phyloP scores from a whole-genome alignment of 2,113 vertebrate genomes.

The Martes martes region DNA sequence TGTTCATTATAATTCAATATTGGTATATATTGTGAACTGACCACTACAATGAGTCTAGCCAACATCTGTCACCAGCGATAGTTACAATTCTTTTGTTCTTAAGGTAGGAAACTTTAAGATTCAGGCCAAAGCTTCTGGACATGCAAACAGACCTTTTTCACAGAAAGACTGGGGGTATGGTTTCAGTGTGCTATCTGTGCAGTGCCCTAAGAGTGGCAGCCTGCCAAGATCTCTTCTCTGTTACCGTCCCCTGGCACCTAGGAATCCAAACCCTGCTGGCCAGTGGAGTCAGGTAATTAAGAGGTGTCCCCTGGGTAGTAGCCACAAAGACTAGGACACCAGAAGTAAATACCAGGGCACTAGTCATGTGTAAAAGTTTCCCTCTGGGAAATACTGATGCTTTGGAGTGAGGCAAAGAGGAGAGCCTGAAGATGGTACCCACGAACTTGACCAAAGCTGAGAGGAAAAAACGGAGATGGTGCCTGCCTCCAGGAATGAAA shows the following conservation, averaged over 20 bases:
- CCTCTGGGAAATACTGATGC: neutral
- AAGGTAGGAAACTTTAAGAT: neutral
- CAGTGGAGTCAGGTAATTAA: neutral
- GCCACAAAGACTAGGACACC: neutral
- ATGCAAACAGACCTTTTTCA: neutral
- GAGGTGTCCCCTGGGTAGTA: fast-evolving
- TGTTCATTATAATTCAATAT: neutral
- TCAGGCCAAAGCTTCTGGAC: neutral
- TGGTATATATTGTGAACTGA: neutral
- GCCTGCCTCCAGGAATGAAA: neutral
- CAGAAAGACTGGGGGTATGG: neutral
- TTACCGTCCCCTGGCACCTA: fast-evolving
- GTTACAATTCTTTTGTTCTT: neutral
- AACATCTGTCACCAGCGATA: neutral
- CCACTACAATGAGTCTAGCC: neutral
- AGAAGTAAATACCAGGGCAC: neutral
- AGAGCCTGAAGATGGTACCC: neutral
- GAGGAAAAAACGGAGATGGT: neutral
- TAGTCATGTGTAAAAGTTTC: neutral
- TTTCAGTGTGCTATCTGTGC: neutral
- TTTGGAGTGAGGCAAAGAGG: neutral
- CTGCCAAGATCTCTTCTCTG: neutral
- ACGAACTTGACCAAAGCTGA: neutral
- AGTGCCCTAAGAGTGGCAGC: neutral
- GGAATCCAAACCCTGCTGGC: neutral